These are phyloP conservation scores for Isichthys henryi DNA, from an alignment of 2,113 vertebrate genomes.

Conservation along the genomic window DNA sequence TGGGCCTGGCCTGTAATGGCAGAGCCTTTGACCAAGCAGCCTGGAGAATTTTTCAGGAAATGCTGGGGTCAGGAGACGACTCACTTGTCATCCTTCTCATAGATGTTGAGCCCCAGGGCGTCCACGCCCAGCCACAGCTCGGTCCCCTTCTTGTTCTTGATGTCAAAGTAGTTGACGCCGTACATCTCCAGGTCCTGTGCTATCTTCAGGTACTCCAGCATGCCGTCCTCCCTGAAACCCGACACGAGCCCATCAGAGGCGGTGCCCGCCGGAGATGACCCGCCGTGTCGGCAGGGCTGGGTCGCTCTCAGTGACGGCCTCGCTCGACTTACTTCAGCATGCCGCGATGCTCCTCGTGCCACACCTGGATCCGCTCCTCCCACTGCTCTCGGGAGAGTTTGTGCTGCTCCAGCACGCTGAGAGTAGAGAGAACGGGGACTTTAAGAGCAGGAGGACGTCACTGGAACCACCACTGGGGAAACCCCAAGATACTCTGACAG, in stretches of 20 bases:
- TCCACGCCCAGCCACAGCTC: constrained; percentile 92
- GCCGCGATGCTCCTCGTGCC: constrained; percentile 87
- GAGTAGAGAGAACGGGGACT: neutral
- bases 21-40: neutral
- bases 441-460: neutral
- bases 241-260: neutral
- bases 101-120: constrained; percentile 90
- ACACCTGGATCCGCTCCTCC: constrained; percentile 96
- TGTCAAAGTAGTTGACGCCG: constrained; percentile 96
- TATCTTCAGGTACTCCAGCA: constrained; percentile 95
- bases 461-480: neutral
- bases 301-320: neutral
- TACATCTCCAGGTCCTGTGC: constrained; percentile 98
- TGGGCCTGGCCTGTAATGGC: neutral
- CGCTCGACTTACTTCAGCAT: constrained; percentile 80
- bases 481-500: neutral
- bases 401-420: constrained; percentile 91
- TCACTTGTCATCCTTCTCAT: constrained; percentile 93
- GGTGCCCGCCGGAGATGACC: neutral
- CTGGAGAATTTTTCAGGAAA: neutral
- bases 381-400: constrained; percentile 89
- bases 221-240: constrained; percentile 74
- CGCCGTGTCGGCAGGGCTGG: no score
- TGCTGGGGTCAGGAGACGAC: constrained; percentile 24
- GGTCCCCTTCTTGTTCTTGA: constrained; percentile 97